Evolutionary conservation across 1,140 invertebrate genomes (phyloP).

Genomic region (Meloidogyne exigua): DNA sequence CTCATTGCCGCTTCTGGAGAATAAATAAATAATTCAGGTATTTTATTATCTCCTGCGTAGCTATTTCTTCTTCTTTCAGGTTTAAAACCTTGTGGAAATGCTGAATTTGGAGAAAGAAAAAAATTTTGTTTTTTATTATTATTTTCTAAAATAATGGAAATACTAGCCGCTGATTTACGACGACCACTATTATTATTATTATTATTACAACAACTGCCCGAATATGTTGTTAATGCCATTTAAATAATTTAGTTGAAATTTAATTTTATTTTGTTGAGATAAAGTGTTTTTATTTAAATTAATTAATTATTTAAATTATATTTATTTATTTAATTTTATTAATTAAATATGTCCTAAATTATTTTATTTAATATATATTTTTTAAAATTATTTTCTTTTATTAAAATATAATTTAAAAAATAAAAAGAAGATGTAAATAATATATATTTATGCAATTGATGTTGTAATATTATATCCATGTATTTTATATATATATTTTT

Average conservation of each 20-base stretch:
- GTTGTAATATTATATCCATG: neutral
- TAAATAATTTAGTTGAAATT: too few species aligned
- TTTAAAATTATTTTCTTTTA: neutral
- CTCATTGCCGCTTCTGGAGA: neutral
- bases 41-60: conserved; percentile 13
- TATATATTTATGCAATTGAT: too few species aligned
- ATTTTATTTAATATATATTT: neutral
- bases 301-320: neutral
- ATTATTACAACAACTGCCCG: too few species aligned
- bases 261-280: neutral
- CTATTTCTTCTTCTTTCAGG: conserved; percentile 15
- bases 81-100: neutral
- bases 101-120: conserved; percentile 23
- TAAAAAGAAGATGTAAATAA: neutral
- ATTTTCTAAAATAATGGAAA: neutral
- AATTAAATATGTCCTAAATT: too few species aligned
- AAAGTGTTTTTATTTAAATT: neutral
- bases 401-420: neutral
- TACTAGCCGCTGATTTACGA: neutral
- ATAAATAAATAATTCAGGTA: conserved; percentile 19
- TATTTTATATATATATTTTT: neutral
- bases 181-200: neutral
- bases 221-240: neutral
- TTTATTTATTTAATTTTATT: too few species aligned
- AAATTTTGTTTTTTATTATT: neutral